Base-by-base conservation (phyloP, 2,797 vertebrate genomes). In the Pangasius larnaudii region DNA sequence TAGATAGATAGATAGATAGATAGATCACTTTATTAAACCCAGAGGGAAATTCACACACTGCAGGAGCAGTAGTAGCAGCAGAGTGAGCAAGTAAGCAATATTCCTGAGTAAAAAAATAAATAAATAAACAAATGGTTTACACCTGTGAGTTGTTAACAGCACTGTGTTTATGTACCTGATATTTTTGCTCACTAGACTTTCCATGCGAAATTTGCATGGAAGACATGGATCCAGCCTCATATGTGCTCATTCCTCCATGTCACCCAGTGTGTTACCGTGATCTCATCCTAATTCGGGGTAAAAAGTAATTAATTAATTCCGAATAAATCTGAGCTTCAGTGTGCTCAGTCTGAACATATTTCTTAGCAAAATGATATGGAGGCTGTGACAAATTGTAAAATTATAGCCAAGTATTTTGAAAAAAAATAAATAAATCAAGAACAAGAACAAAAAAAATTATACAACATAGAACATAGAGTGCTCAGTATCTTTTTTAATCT, bases 401-500 rank as follows among this genome's bases (percentile, higher is more conserved):
- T 19, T 19, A n/a, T 65, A 36, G 27, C 72, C 27, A 56, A 27
- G 58, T 61, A 39, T 81, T 81, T 81, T 42, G 42, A 42, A 42
- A 42, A 42, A 39, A 39, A 39, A 39, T 2, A 39, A 39, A 2
- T 3, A 2, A 82, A 82, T 18, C 18, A 58, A 77, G 11, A 24
- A 53, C 8, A 30, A 80, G 53, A 33, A 14, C 22, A 24, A n/a
- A 42, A 33, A 46, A 46, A 1, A 46, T 82, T 65, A 30, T 65
- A 65, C 81, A 42, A 14, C 78, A 63, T 30, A 49, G 6, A 51
- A 49, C 42, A 49, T 10, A 18, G n/a, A 49, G 81, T 51, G 30
- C 39, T 63, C 33, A 0, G 33, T 82, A 83, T 65, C 59, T 82
- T 83, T 80, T 67, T 83, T 67, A 67, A 83, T 83, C 42, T 49